These are phyloP conservation scores for Laticauda laticaudata DNA, from an alignment of 2,113 vertebrate species.

Conservation along the genomic window DNA sequence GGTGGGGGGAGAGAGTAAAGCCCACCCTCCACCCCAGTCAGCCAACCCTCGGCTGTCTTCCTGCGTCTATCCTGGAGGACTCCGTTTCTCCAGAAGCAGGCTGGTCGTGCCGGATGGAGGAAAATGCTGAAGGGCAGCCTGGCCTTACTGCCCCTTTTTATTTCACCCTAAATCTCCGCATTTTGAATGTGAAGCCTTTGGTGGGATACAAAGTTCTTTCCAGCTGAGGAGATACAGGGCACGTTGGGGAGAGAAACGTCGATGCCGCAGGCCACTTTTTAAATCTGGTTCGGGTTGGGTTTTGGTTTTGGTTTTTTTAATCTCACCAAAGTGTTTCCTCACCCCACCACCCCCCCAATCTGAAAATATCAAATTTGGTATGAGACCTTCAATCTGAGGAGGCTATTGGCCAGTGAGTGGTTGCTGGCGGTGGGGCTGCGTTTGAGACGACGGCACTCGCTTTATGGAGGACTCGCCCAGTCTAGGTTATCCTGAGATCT, in stretches of 20 bases:
- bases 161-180: slow-evolving; percentile 56
- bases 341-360: neutral
- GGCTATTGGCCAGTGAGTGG: slow-evolving; percentile 54
- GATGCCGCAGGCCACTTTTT: neutral
- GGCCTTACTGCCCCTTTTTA: slow-evolving; percentile 49
- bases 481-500: slow-evolving; percentile 46
- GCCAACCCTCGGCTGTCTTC: slow-evolving; percentile 52
- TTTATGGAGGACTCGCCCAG: slow-evolving; percentile 59
- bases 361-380: slow-evolving; percentile 20
- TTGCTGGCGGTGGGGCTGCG: slow-evolving; percentile 57
- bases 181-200: slow-evolving; percentile 58
- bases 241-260: slow-evolving; percentile 35
- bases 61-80: slow-evolving; percentile 57
- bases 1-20: slow-evolving; percentile 51
- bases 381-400: slow-evolving; percentile 52
- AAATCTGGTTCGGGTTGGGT: slow-evolving; percentile 2
- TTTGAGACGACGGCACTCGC: slow-evolving; percentile 52
- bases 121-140: slow-evolving; percentile 55
- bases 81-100: slow-evolving; percentile 60
- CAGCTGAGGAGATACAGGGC: slow-evolving; percentile 61
- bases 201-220: slow-evolving; percentile 76
- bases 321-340: neutral
- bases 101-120: slow-evolving; percentile 47
- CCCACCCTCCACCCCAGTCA: slow-evolving; percentile 47
- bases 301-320: neutral